These are phyloP conservation scores for Tetragonula clypearis DNA, from an alignment of 1,140 invertebrate species.

Conservation along the genomic window DNA sequence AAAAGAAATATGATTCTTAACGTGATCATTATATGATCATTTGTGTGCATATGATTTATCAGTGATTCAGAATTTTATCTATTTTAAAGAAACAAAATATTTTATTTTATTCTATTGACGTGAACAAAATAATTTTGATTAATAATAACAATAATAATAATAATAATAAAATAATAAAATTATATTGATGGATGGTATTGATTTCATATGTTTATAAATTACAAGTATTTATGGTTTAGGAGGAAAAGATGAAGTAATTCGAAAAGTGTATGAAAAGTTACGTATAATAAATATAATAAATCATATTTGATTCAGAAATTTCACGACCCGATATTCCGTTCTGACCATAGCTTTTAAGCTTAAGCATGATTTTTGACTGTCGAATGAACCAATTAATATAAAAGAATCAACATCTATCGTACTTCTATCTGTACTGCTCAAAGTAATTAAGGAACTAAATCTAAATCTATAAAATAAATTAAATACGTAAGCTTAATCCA, in stretches of 20 bases:
- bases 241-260: background rate
- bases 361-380: background rate
- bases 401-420: background rate
- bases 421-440: conserved; percentile 4
- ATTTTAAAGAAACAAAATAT: background rate
- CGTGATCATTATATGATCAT: background rate
- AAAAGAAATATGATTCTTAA: conserved; percentile 1
- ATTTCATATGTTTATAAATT: background rate
- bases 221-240: background rate
- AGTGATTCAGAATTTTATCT: background rate
- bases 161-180: no score
- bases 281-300: background rate
- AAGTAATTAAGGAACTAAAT: conserved; percentile 7
- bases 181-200: background rate
- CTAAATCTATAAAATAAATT: background rate
- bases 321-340: no score
- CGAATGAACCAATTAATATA: background rate
- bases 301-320: background rate
- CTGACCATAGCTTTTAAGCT: background rate
- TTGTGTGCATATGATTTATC: background rate
- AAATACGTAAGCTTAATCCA: background rate
- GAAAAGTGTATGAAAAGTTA: background rate
- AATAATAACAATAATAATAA: no score
- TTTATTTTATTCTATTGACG: background rate
- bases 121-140: background rate